Percentiles rank a stretch among this genome's conserved stretches.
These are phyloP conservation scores for Atethmia centrago DNA, from an alignment of 2,888 invertebrate genomes.

Conservation along the genomic window DNA sequence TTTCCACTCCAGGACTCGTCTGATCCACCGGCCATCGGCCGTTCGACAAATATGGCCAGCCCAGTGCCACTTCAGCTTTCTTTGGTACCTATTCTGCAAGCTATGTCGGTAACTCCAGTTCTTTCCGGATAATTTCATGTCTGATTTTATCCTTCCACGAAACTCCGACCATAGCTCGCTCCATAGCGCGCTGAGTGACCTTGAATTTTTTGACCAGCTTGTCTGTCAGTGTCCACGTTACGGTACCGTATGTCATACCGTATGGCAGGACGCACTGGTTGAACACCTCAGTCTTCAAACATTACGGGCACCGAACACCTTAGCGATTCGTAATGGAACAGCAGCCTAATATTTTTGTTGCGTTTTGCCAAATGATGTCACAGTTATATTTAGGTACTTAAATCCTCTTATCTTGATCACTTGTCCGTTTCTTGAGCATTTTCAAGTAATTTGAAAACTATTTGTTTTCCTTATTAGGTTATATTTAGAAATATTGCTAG, in stretches of 20 bases:
- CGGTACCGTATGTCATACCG: background rate
- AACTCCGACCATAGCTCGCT: background rate
- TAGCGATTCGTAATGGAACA: too few relatives aligned
- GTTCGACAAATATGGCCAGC: background rate
- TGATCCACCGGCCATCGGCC: background rate
- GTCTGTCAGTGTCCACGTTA: too few relatives aligned
- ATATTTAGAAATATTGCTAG: slow-evolving; percentile 1
- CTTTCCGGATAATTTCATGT: background rate
- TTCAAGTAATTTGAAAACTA: slow-evolving; percentile 8
- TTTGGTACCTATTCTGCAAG: too few relatives aligned
- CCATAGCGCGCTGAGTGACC: too few relatives aligned
- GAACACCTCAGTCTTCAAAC: background rate
- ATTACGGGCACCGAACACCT: background rate
- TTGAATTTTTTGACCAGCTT: too few relatives aligned
- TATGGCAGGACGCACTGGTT: background rate
- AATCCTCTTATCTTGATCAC: slow-evolving; percentile 28
- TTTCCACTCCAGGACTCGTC: background rate
- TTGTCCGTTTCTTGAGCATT: slow-evolving; percentile 16
- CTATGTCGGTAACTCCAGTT: background rate
- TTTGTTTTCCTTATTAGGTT: slow-evolving; percentile 18
- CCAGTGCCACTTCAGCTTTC: too few relatives aligned
- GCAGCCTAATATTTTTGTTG: slow-evolving; percentile 16
- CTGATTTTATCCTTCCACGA: background rate
- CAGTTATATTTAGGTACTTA: slow-evolving; percentile 21
- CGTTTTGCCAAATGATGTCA: slow-evolving; percentile 43